Evolutionary conservation across 2,113 vertebrate species (phyloP).

Genomic region (Arenaria interpres): DNA sequence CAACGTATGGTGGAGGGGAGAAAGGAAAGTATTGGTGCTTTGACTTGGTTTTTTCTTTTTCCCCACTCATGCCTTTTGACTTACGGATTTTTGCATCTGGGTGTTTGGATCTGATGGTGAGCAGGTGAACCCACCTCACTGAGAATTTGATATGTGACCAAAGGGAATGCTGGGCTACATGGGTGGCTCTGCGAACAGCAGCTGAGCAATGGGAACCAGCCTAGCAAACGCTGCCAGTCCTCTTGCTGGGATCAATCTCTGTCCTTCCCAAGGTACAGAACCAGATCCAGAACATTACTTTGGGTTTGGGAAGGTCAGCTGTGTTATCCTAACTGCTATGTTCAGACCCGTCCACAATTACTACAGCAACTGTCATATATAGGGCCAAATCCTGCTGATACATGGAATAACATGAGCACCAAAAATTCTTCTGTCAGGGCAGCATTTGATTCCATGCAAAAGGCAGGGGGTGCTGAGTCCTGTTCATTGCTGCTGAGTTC

Average conservation of each 20-base stretch:
- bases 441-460: background rate
- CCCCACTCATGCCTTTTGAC: background rate
- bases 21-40: background rate
- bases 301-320: background rate
- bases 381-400: background rate
- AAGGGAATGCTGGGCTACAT: background rate
- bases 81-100: background rate
- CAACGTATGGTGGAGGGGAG: background rate
- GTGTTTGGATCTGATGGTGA: background rate
- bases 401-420: background rate
- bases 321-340: background rate
- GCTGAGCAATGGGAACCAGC: background rate
- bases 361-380: background rate
- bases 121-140: background rate
- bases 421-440: background rate
- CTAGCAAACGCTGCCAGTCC: background rate
- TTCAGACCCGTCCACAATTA: background rate
- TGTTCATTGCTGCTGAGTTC: background rate
- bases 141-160: background rate
- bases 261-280: background rate
- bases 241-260: background rate
- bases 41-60: background rate
- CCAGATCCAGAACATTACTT: background rate
- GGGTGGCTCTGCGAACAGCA: background rate
- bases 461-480: background rate